Conservation (phyloP, 2,797 vertebrate genomes). For the Rhynchonycteris naso region DNA sequence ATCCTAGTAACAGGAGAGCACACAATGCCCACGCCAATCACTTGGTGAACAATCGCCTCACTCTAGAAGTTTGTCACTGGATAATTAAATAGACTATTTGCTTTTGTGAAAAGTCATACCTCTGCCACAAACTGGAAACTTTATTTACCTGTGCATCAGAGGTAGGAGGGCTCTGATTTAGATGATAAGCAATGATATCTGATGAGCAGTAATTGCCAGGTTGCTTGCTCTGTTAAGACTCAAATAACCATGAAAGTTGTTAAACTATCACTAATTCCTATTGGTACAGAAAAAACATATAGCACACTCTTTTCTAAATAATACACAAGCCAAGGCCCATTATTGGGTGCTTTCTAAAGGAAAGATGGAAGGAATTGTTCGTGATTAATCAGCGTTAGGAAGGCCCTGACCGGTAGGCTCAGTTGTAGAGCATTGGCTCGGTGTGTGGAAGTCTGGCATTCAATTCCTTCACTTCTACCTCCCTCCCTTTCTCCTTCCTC, state of each 20-base stretch:
- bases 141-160: neutral
- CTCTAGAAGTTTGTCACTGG: neutral
- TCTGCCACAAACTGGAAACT: neutral
- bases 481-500: fast-evolving
- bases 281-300: neutral
- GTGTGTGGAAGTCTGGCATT: too few species aligned
- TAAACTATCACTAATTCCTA: neutral
- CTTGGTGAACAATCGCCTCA: neutral
- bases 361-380: neutral
- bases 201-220: neutral
- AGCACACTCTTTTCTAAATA: neutral
- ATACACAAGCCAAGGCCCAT: neutral
- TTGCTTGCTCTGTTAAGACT: neutral
- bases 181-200: neutral
- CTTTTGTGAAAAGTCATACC: neutral
- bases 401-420: too few species aligned
- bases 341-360: neutral
- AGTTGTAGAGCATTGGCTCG: too few species aligned
- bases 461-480: too few species aligned
- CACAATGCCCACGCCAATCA: neutral
- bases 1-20: neutral
- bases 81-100: neutral
- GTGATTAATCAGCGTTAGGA: neutral
- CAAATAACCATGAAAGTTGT: neutral
- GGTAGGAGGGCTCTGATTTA: neutral